Conservation (phyloP, 2,113 vertebrate species). For the Salminus brasiliensis region DNA sequence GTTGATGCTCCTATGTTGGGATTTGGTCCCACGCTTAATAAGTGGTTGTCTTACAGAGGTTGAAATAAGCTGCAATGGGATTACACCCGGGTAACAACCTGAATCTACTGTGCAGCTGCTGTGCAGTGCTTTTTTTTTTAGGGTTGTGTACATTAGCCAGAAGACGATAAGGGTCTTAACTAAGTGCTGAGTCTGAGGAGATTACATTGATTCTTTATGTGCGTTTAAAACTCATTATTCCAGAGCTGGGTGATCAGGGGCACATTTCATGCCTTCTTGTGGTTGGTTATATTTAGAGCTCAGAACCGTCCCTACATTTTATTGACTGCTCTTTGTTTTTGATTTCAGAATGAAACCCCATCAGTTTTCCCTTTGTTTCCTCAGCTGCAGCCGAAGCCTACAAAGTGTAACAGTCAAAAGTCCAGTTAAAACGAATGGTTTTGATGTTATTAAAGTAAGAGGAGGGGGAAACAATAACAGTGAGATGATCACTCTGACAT, state of each 20-base stretch:
- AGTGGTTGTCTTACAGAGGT: background rate
- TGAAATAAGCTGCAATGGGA: background rate
- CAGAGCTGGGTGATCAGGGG: slow-evolving; percentile 23
- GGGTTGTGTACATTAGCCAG: slow-evolving; percentile 11
- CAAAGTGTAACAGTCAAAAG: background rate
- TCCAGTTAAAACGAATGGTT: slow-evolving; percentile 6
- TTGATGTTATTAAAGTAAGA: slow-evolving; percentile 11
- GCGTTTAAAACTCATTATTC: slow-evolving; percentile 35
- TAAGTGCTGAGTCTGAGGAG: slow-evolving; percentile 30
- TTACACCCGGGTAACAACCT: background rate
- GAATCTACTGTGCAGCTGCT: too few relatives aligned
- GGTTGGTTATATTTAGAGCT: background rate
- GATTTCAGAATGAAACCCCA: background rate
- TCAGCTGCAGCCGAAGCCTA: background rate
- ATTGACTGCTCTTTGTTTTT: background rate
- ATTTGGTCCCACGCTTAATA: too few relatives aligned
- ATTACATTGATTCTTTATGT: slow-evolving; percentile 29
- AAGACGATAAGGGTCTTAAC: slow-evolving; percentile 32
- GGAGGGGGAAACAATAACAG: slow-evolving; percentile 15
- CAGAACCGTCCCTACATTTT: background rate
- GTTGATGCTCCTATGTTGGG: too few relatives aligned
- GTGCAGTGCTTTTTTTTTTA: too few relatives aligned
- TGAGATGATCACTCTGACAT: slow-evolving; percentile 24
- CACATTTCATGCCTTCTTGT: background rate
- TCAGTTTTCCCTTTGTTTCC: background rate